A percentile compares a stretch with the other conserved stretches of the same genome.
These are phyloP conservation scores for Paedocypris sp. DNA, from an alignment of 2,113 vertebrate species.

Conservation along the genomic window DNA sequence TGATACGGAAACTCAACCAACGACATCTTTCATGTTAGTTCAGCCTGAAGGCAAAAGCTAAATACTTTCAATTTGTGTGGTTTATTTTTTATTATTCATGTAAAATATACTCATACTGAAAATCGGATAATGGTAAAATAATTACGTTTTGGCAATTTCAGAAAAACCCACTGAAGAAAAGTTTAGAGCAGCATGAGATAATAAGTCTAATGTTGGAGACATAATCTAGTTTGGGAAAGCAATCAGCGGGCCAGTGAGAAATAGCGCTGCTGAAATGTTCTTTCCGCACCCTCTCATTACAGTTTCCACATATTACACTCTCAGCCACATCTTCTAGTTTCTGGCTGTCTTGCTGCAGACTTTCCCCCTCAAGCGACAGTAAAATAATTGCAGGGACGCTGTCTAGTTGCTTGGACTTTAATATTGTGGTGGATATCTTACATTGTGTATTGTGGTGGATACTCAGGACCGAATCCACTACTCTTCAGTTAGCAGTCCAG, in stretches of 20 bases:
- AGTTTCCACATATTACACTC: not conserved
- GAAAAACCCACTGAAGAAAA: too few relatives aligned
- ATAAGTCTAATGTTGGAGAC: not conserved
- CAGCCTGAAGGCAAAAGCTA: too few relatives aligned
- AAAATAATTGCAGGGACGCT: constrained; percentile 4
- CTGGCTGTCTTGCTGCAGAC: not conserved
- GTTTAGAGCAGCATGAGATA: not conserved
- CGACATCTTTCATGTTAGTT: too few relatives aligned
- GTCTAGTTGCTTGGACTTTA: not conserved
- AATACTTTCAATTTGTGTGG: too few relatives aligned
- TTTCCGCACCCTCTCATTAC: constrained; percentile 4
- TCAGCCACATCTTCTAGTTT: not conserved
- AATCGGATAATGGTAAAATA: too few relatives aligned
- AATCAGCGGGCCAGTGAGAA: constrained; percentile 8
- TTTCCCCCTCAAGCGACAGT: not conserved
- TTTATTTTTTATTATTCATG: too few relatives aligned
- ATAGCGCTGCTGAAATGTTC: not conserved
- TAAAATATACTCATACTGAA: too few relatives aligned
- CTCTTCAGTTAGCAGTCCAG: not conserved
- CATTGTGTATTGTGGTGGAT: not conserved
- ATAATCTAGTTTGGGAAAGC: constrained; percentile 14
- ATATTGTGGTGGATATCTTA: too few relatives aligned
- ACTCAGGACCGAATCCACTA: not conserved
- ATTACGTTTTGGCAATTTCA: too few relatives aligned
- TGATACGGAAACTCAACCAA: too few relatives aligned